These are phyloP conservation scores for Coregonus sp. DNA, from an alignment of 2,797 vertebrate genomes.

Conservation along the genomic window DNA sequence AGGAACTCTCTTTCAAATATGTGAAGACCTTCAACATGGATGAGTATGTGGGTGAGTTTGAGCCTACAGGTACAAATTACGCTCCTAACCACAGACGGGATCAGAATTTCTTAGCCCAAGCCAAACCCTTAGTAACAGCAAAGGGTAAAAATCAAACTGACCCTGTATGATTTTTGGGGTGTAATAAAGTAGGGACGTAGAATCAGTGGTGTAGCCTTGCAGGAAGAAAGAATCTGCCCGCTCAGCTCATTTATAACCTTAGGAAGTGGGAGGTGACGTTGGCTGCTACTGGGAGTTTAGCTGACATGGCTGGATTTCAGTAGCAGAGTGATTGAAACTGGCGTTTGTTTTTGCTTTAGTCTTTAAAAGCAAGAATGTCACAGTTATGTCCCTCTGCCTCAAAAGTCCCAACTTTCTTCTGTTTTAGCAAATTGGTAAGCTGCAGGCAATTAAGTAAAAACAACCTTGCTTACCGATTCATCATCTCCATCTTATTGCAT, in stretches of 20 bases:
- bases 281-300: neutral
- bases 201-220: neutral
- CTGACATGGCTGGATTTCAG: neutral
- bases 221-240: neutral
- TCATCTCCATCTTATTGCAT: neutral
- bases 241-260: neutral
- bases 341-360: neutral
- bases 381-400: no score
- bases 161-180: neutral
- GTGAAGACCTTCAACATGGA: conserved; percentile 99
- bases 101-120: neutral
- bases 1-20: conserved; percentile 91
- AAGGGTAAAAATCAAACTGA: neutral
- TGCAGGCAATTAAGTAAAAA: neutral
- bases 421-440: neutral
- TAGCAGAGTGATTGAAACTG: neutral
- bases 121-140: neutral
- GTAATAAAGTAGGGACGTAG: neutral
- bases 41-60: conserved; percentile 93
- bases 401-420: no score
- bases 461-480: neutral
- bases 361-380: neutral
- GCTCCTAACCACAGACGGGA: neutral
- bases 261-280: neutral
- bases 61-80: neutral